Conservation (phyloP, 1,140 invertebrate genomes). For the Atta colombica region DNA sequence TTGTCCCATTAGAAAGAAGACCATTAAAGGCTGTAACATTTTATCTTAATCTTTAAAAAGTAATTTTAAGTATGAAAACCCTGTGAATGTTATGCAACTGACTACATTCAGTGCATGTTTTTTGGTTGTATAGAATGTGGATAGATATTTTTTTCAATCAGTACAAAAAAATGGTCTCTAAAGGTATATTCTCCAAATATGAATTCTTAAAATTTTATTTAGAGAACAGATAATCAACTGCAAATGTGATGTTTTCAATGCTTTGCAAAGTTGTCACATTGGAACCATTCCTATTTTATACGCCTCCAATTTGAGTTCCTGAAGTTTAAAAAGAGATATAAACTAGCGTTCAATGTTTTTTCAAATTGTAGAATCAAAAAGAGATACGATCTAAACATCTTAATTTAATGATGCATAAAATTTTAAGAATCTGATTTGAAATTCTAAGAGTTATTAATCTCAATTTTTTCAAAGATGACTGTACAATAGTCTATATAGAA, state of each 20-base stretch:
- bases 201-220: conserved; percentile 51
- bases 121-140: conserved; percentile 75
- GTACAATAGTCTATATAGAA: conserved; percentile 79
- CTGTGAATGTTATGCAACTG: conserved; percentile 76
- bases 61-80: conserved; percentile 77
- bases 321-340: background rate
- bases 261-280: background rate
- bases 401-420: conserved; percentile 22
- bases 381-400: background rate
- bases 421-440: conserved; percentile 50
- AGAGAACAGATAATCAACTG: background rate
- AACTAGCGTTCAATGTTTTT: conserved; percentile 1
- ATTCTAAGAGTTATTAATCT: conserved; percentile 58
- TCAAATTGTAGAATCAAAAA: background rate
- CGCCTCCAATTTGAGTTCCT: background rate
- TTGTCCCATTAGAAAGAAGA: conserved; percentile 72
- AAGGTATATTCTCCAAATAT: conserved; percentile 46
- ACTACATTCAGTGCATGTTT: conserved; percentile 72
- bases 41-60: conserved; percentile 75
- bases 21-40: conserved; percentile 72
- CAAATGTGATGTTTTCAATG: background rate
- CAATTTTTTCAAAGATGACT: conserved; percentile 54
- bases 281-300: background rate
- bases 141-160: conserved; percentile 64
- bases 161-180: conserved; percentile 70